A percentile compares a stretch with the other conserved stretches of the same genome.
phyloP scores from a whole-genome alignment of 2,797 vertebrate species.

The Chaetophractus vellerosus region DNA sequence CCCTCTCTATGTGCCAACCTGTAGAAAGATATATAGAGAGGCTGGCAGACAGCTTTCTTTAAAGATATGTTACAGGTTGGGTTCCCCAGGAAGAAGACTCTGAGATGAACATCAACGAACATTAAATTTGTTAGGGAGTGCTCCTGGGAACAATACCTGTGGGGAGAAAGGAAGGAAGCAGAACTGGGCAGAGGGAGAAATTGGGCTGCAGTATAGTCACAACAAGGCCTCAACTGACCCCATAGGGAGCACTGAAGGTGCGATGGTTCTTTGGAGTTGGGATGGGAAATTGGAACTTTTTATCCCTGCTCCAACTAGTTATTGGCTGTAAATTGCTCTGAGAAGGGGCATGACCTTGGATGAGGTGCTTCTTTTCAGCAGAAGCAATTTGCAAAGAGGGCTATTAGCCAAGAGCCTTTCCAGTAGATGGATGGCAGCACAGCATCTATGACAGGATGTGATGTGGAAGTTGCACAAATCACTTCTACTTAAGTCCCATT shows the following conservation, averaged over 20 bases:
- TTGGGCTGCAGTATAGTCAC: neutral
- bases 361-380: neutral
- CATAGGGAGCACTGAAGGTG: neutral
- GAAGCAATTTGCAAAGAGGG: neutral
- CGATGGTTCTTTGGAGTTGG: neutral
- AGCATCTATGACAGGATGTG: neutral
- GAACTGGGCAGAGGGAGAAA: neutral
- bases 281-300: neutral
- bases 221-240: neutral
- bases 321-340: neutral
- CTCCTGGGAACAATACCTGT: neutral
- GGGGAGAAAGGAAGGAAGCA: neutral
- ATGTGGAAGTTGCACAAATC: neutral
- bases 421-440: neutral
- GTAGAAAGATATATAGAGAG: neutral
- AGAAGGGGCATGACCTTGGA: neutral
- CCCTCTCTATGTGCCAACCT: neutral
- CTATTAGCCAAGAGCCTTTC: neutral
- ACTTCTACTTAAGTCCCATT: neutral
- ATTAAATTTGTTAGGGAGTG: neutral
- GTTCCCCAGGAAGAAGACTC: constrained; percentile 3
- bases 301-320: neutral
- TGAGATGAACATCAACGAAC: neutral
- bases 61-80: neutral
- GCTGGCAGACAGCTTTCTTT: neutral